Conservation (phyloP, 2,888 invertebrate genomes). For the Mythimna impura region DNA sequence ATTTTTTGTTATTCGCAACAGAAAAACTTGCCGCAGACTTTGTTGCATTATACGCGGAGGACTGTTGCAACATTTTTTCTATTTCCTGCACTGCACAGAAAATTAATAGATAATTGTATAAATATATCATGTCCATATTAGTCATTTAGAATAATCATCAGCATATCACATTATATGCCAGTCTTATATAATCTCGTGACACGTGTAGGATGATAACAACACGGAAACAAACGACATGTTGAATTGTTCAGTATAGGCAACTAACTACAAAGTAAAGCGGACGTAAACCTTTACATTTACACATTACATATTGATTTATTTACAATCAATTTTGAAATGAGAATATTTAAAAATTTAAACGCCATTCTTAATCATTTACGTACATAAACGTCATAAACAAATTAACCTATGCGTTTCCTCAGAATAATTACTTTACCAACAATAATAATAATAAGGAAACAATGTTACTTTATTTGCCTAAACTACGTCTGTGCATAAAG, state of each 20-base stretch:
- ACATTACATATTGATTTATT: conserved; percentile 35
- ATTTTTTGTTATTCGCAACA: conserved; percentile 22
- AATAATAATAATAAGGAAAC: conserved; percentile 50
- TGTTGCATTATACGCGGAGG: conserved; percentile 39
- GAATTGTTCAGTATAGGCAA: conserved; percentile 46
- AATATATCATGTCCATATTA: conserved; percentile 50
- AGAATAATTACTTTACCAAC: conserved; percentile 40
- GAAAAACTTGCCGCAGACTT: conserved; percentile 18
- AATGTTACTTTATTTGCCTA: conserved; percentile 30
- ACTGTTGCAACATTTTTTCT: conserved; percentile 43
- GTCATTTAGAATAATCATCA: conserved; percentile 57
- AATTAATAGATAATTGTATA: conserved; percentile 41
- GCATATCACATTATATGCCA: conserved; percentile 46
- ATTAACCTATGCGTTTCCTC: conserved; percentile 43
- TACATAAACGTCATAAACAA: conserved; percentile 32
- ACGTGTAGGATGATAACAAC: conserved; percentile 65
- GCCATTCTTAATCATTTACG: conserved; percentile 26
- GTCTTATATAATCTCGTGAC: conserved; percentile 64
- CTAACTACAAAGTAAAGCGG: conserved; percentile 53
- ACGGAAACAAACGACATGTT: conserved; percentile 61
- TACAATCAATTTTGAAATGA: conserved; percentile 25
- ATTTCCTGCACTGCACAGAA: conserved; percentile 48
- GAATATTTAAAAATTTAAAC: conserved; percentile 46
- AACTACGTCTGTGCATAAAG: conserved; percentile 49
- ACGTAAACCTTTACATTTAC: conserved; percentile 46